Percentiles rank a stretch among this genome's conserved stretches.
phyloP scores from a whole-genome alignment of 1,140 invertebrate species.

The Drosophila serrata region DNA sequence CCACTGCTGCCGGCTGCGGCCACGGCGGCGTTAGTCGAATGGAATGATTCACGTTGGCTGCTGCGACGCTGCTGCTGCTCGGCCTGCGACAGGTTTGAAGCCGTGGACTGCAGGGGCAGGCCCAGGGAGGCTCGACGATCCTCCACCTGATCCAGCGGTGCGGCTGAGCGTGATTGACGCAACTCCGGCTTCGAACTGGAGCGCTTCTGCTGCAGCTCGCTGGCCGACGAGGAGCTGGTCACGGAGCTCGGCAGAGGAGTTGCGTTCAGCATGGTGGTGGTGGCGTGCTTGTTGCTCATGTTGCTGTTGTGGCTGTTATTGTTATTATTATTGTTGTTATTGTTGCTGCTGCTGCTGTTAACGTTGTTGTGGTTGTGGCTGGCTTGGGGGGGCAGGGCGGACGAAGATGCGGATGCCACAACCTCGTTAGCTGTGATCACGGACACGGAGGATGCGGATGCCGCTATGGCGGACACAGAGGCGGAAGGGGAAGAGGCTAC shows the following conservation, averaged over 20 bases:
- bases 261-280: slow-evolving; percentile 70
- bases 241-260: slow-evolving; percentile 32
- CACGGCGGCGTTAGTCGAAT: slow-evolving; percentile 55
- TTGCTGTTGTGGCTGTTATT: slow-evolving; percentile 59
- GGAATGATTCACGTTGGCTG: slow-evolving; percentile 78
- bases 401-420: slow-evolving; percentile 21
- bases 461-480: slow-evolving; percentile 22
- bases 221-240: slow-evolving; percentile 59
- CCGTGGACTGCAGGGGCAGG: slow-evolving; percentile 37
- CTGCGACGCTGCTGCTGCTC: slow-evolving; percentile 67
- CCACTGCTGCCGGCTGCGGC: slow-evolving; percentile 39
- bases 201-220: slow-evolving; percentile 67
- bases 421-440: slow-evolving; percentile 31
- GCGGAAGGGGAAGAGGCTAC: slow-evolving; percentile 4
- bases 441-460: slow-evolving; percentile 44
- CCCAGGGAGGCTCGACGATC: slow-evolving; percentile 69
- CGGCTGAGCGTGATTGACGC: slow-evolving; percentile 66
- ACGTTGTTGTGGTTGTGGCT: slow-evolving; percentile 24
- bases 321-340: slow-evolving; percentile 26
- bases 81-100: not conserved
- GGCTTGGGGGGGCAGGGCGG: slow-evolving; percentile 23
- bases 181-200: slow-evolving; percentile 71
- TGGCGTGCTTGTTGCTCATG: slow-evolving; percentile 70
- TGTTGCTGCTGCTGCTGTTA: slow-evolving; percentile 5
- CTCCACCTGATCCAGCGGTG: slow-evolving; percentile 64